Evolutionary conservation across 2,888 invertebrate species (phyloP).

Genomic region (Hypolimnas misippus): DNA sequence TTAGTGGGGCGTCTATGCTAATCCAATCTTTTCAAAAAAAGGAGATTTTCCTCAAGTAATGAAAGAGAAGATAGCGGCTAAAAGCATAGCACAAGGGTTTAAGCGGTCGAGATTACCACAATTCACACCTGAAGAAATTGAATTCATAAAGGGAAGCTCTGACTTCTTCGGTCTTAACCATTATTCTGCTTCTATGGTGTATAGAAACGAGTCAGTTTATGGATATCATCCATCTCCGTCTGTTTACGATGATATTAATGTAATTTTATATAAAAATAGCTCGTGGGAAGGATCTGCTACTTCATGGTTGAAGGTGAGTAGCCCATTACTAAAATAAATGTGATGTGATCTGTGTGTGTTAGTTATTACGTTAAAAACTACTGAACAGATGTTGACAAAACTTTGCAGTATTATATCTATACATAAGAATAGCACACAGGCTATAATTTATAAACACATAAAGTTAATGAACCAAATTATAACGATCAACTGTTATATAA

Average conservation of each 20-base stretch:
- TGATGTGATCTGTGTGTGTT: too few relatives aligned
- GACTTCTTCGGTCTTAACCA: constrained; percentile 84
- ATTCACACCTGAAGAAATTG: constrained; percentile 68
- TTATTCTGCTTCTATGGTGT: constrained; percentile 76
- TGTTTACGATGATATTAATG: constrained; percentile 48
- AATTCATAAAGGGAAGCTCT: constrained; percentile 54
- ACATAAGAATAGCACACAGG: too few relatives aligned
- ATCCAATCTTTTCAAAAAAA: constrained; percentile 55
- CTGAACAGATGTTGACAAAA: too few relatives aligned
- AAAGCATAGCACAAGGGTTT: constrained; percentile 78
- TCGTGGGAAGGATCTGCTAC: constrained; percentile 47
- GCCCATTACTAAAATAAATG: not conserved
- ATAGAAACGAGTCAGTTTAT: constrained; percentile 49
- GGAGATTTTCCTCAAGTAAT: constrained; percentile 86
- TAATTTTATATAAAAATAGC: constrained; percentile 12
- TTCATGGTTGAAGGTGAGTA: constrained; percentile 43
- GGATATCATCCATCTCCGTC: constrained; percentile 46
- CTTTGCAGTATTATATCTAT: too few relatives aligned
- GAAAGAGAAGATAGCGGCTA: constrained; percentile 78
- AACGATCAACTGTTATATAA: too few relatives aligned
- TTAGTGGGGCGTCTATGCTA: constrained; percentile 37
- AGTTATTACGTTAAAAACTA: too few relatives aligned
- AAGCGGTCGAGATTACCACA: constrained; percentile 67
- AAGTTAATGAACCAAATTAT: too few relatives aligned
- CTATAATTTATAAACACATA: too few relatives aligned